phyloP scores from a whole-genome alignment of 2,888 invertebrate species.

The Drosophila yooni region DNA sequence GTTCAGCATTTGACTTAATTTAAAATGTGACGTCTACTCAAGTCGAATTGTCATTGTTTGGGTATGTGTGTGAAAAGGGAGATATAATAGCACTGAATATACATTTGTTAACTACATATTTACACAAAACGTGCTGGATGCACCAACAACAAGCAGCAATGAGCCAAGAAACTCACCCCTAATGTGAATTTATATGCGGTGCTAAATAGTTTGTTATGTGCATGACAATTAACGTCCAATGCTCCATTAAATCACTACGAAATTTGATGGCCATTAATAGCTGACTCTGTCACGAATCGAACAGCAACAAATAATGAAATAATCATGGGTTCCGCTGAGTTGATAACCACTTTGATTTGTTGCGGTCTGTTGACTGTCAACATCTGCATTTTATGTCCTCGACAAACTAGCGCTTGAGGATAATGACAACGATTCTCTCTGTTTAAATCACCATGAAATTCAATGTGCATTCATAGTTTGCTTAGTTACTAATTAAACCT shows the following conservation, averaged over 20 bases:
- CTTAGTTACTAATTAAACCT: neutral
- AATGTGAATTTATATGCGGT: conserved; percentile 11
- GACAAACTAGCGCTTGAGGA: neutral
- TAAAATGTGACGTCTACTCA: conserved; percentile 57
- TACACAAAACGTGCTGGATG: conserved; percentile 46
- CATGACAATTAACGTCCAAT: conserved; percentile 39
- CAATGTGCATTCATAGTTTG: neutral
- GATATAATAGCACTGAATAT: conserved; percentile 7
- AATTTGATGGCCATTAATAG: conserved; percentile 16
- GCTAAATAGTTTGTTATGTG: conserved; percentile 32
- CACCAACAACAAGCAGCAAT: conserved; percentile 23
- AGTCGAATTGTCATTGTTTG: conserved; percentile 56
- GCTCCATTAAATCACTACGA: conserved; percentile 30
- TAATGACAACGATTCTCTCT: neutral
- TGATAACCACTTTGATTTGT: conserved; percentile 10
- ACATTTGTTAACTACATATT: conserved; percentile 27
- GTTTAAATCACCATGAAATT: neutral
- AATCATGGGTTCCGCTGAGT: neutral
- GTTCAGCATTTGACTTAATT: conserved; percentile 68
- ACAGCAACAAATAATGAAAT: neutral
- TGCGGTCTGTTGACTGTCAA: neutral
- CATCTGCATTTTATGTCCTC: neutral
- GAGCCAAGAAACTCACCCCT: conserved; percentile 27
- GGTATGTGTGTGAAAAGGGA: conserved; percentile 21
- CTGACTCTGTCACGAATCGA: neutral